Evolutionary conservation across 2,113 vertebrate species (phyloP), one percentile per base, ranked within the genome.

Genomic region (Varanus salvator): DNA sequence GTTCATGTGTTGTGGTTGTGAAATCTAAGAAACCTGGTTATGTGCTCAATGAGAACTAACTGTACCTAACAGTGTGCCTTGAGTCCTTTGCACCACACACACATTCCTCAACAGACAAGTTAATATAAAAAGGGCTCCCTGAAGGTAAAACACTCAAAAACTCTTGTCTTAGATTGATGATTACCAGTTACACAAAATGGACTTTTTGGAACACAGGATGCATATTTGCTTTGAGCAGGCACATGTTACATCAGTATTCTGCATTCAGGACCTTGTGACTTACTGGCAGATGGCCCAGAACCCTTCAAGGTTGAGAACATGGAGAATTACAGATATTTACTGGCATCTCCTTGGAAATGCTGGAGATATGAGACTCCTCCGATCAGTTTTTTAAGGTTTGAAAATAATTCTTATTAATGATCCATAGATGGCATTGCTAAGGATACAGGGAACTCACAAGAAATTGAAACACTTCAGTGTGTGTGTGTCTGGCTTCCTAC

Each of bases 211-310:
- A 78, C 71, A 54, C 31, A 90, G 83, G 89, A 92, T 87, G 92
- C 52, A 83, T 50, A 84, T 94, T 90, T 92, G 69, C 38, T 1
- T 0, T 64, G 71, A 95, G 84, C 25, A 14, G 93, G 9, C 75
- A 92, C 57, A 88, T 83, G 50, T 80, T 86, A 60, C 80, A 83
- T 90, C 84, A 94, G 85, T 68, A 83, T 23, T 68, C 11, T 72
- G 34, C 54, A 52, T 80, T 29, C 87, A 57, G 68, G 85, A 64
- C 84, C 89, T 48, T 94, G 85, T 85, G 93, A 86, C 69, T 88
- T 89, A 85, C 44, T 92, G 92, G 91, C 89, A 89, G 71, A 68
- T 83, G 75, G 87, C 91, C 92, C 88, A 94, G 80, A 92, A 82
- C n/a, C 84, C 90, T 89, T 92, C 60, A 94, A 90, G 50, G 83